These are phyloP conservation scores for Ectemnius continuus DNA, from an alignment of 2,888 invertebrate species.

Conservation along the genomic window DNA sequence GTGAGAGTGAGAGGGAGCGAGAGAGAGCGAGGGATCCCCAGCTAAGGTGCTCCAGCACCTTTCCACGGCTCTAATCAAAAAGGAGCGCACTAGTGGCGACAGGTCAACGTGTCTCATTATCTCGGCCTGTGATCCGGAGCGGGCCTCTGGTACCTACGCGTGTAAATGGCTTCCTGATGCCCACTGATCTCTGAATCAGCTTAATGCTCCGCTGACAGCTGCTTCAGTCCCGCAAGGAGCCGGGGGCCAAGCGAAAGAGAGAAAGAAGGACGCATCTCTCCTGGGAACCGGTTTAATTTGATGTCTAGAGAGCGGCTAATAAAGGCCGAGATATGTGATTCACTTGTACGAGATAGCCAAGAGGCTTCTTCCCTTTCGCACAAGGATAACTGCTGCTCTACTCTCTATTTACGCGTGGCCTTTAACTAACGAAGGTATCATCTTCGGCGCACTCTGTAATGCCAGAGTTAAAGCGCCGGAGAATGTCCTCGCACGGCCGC, in stretches of 20 bases:
- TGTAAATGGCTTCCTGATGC: constrained; percentile 45
- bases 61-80: constrained; percentile 21
- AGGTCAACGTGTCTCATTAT: constrained; percentile 57
- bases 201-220: constrained; percentile 52
- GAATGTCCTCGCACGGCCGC: no score
- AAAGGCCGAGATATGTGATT: constrained; percentile 38
- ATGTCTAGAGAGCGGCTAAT: constrained; percentile 47
- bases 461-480: no score
- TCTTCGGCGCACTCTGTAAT: background rate
- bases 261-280: constrained; percentile 31
- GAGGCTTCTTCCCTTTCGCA: background rate
- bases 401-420: constrained; percentile 13
- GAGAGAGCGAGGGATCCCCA: background rate
- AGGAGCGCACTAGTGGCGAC: constrained; percentile 36
- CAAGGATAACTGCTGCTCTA: constrained; percentile 1
- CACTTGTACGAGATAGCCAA: constrained; percentile 18
- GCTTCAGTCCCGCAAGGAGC: constrained; percentile 12
- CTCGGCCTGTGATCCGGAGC: constrained; percentile 43
- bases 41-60: constrained; percentile 11
- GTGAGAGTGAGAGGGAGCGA: constrained; percentile 2
- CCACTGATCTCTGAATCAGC: constrained; percentile 50
- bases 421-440: constrained; percentile 15
- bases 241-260: no score
- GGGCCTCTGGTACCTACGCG: constrained; percentile 33
- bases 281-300: constrained; percentile 59